A percentile compares a stretch with the other conserved stretches of the same genome.
Conservation (phyloP, 2,888 invertebrate genomes). For the Drosophila ustulata region DNA sequence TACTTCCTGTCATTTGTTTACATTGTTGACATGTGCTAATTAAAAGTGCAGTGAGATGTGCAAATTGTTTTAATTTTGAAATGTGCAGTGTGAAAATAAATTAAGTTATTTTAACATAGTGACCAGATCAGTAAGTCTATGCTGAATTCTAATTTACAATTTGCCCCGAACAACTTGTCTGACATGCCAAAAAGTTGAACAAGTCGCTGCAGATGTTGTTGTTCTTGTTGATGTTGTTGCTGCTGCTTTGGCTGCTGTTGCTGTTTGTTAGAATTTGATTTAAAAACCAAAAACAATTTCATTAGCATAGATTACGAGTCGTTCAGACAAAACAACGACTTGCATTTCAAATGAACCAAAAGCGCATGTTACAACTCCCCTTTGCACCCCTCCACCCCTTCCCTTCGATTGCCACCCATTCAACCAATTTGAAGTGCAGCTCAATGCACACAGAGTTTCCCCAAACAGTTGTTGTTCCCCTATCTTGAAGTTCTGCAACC, state of each 20-base stretch:
- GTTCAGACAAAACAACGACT: conserved; percentile 73
- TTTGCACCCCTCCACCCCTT: conserved; percentile 4
- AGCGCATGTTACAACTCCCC: conserved; percentile 12
- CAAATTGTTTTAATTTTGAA: background rate
- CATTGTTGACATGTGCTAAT: background rate
- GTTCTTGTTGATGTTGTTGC: background rate
- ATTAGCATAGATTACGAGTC: conserved; percentile 78
- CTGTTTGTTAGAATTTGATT: conserved; percentile 59
- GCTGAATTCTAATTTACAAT: conserved; percentile 9
- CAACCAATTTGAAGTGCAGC: conserved; percentile 50
- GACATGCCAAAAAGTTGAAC: conserved; percentile 24
- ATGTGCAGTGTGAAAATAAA: background rate
- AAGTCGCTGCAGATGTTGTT: conserved; percentile 19
- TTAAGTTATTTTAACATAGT: background rate
- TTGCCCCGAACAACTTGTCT: conserved; percentile 14
- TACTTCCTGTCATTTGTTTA: background rate
- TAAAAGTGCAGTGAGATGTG: background rate
- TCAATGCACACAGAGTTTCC: conserved; percentile 42
- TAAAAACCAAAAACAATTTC: conserved; percentile 75
- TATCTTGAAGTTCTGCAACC: conserved; percentile 15
- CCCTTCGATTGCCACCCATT: background rate
- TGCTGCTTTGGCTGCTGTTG: conserved; percentile 22
- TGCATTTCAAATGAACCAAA: conserved; percentile 73
- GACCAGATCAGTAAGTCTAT: background rate
- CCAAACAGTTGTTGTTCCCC: conserved; percentile 37